A percentile compares a stretch with the other conserved stretches of the same genome.
Conservation (phyloP, 2,888 invertebrate genomes). For the Andrena bicolor region DNA sequence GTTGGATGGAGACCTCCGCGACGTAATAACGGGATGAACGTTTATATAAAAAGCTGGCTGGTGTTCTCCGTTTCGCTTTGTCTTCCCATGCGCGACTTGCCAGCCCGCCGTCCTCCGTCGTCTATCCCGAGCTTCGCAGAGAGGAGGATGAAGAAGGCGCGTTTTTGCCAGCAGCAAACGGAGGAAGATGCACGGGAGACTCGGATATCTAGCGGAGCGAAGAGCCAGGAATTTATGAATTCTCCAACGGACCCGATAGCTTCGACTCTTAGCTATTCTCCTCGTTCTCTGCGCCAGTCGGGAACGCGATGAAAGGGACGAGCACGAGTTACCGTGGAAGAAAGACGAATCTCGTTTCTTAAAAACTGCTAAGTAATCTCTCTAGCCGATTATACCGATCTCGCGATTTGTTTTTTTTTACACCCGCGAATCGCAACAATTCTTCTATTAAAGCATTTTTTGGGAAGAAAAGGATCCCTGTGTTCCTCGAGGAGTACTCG, state of each 20-base stretch:
- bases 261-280: constrained; percentile 37
- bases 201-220: constrained; percentile 14
- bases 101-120: constrained; percentile 1
- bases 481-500: background rate
- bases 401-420: background rate
- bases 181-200: constrained; percentile 19
- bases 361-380: constrained; percentile 26
- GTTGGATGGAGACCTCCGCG: constrained; percentile 71
- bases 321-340: constrained; percentile 27
- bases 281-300: background rate
- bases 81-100: constrained; percentile 49
- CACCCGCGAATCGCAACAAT: background rate
- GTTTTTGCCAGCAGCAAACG: constrained; percentile 51
- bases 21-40: constrained; percentile 78
- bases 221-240: constrained; percentile 72
- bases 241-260: constrained; percentile 48
- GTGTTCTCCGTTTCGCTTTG: constrained; percentile 30
- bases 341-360: constrained; percentile 16
- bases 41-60: constrained; percentile 72
- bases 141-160: constrained; percentile 17
- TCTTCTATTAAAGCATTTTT: constrained; percentile 11
- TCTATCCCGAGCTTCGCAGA: constrained; percentile 7
- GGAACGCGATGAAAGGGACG: constrained; percentile 46
- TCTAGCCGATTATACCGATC: background rate
- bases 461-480: background rate